Conservation (phyloP, 2,113 vertebrate genomes). For the Vidua macroura region DNA sequence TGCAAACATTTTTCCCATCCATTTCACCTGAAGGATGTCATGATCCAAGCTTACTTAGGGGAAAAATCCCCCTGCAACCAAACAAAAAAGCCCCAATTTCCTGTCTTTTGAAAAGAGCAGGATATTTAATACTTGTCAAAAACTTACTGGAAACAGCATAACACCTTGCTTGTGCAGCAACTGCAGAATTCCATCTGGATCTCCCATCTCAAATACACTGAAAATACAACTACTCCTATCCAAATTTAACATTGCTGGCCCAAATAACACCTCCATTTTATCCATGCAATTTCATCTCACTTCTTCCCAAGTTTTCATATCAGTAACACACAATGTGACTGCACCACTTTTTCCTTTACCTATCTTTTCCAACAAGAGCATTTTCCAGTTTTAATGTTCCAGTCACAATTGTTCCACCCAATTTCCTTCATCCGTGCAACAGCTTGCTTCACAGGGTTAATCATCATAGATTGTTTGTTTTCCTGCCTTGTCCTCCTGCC, state of each 20-base stretch:
- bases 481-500: not conserved
- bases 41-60: not conserved
- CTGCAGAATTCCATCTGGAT: not conserved
- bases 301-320: not conserved
- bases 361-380: not conserved
- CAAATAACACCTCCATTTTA: not conserved
- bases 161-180: not conserved
- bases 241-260: not conserved
- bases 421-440: not conserved
- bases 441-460: not conserved
- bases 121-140: not conserved
- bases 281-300: not conserved
- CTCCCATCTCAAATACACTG: not conserved
- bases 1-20: not conserved
- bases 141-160: not conserved
- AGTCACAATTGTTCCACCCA: not conserved
- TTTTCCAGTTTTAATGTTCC: not conserved
- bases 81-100: not conserved
- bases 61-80: accelerated
- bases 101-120: not conserved
- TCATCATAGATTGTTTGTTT: not conserved
- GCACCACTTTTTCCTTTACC: not conserved
- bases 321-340: not conserved
- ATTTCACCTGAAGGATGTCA: not conserved
- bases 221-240: not conserved